These are phyloP conservation scores for Rhadinocentrus ornatus DNA, from an alignment of 2,797 vertebrate species.

Conservation along the genomic window DNA sequence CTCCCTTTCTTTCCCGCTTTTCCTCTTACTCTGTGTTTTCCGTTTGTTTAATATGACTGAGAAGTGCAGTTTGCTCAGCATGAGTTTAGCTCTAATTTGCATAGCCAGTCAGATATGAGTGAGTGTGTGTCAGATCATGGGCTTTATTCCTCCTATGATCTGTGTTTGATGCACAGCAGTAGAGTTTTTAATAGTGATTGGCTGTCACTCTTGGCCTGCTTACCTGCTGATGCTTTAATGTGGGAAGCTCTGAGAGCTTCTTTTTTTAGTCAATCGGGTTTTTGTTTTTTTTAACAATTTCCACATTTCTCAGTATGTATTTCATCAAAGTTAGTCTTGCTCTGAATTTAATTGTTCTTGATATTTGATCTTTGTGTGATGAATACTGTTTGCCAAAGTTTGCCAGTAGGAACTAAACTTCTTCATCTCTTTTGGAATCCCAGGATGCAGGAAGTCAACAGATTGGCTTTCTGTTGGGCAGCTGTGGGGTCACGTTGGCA, in stretches of 20 bases:
- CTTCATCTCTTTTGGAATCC: constrained; percentile 17
- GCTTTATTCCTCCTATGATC: constrained; percentile 27
- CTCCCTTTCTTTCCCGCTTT: neutral
- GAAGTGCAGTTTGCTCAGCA: constrained; percentile 32
- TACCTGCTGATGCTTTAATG: constrained; percentile 66
- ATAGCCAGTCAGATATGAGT: constrained; percentile 52
- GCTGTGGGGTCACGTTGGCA: constrained; percentile 92
- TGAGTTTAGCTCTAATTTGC: constrained; percentile 47
- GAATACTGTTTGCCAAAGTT: constrained; percentile 6
- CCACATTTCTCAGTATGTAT: constrained; percentile 8
- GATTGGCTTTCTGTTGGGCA: constrained; percentile 94
- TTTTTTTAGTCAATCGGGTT: neutral
- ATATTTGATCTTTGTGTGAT: constrained; percentile 15
- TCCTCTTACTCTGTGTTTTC: neutral
- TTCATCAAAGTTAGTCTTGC: constrained; percentile 19
- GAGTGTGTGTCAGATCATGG: constrained; percentile 37
- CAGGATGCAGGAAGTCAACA: constrained; percentile 97
- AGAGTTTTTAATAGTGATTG: constrained; percentile 56
- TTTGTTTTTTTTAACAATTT: constrained; percentile 26
- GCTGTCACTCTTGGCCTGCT: constrained; percentile 47
- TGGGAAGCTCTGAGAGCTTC: constrained; percentile 33
- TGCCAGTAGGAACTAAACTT: constrained; percentile 1
- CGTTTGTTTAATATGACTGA: constrained; percentile 14
- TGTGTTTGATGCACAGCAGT: constrained; percentile 59
- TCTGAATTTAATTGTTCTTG: constrained; percentile 14